Percentiles rank a stretch among this genome's conserved stretches.
Conservation (phyloP, 2,113 vertebrate species). For the Sylvilagus bachmani region DNA sequence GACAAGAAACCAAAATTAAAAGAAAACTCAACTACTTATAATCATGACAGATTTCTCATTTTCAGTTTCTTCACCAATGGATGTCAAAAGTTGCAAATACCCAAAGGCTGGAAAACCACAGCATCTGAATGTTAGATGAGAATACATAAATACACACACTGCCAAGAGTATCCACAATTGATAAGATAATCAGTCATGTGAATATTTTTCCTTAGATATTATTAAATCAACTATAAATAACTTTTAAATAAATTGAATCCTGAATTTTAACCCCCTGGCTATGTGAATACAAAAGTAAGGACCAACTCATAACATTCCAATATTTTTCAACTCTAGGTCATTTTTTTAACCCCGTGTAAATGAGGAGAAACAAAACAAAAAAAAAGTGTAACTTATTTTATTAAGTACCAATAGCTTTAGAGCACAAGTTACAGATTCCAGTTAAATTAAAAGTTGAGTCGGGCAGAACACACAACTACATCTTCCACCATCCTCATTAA, state of each 20-base stretch:
- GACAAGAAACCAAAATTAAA: conserved; percentile 41
- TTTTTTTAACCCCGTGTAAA: conserved; percentile 25
- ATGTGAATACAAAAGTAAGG: background rate
- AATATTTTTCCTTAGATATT: conserved; percentile 12
- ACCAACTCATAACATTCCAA: background rate
- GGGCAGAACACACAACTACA: conserved; percentile 81
- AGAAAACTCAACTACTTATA: conserved; percentile 3
- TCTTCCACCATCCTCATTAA: conserved; percentile 87
- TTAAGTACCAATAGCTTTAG: conserved; percentile 79
- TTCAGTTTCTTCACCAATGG: conserved; percentile 50
- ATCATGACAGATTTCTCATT: background rate
- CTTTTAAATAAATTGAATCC: conserved; percentile 57
- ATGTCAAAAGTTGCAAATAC: conserved; percentile 17
- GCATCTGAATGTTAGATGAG: background rate
- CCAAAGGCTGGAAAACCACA: background rate
- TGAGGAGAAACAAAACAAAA: background rate
- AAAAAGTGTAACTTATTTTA: conserved; percentile 67
- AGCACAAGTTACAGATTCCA: conserved; percentile 76
- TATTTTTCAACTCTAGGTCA: conserved; percentile 38
- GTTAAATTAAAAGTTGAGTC: conserved; percentile 85
- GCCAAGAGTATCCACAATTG: background rate
- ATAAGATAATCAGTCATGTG: conserved; percentile 7
- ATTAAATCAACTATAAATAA: conserved; percentile 45
- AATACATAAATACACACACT: background rate
- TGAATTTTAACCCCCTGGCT: conserved; percentile 39